Conservation (phyloP, 2,113 vertebrate genomes). For the Silurus glanis region DNA sequence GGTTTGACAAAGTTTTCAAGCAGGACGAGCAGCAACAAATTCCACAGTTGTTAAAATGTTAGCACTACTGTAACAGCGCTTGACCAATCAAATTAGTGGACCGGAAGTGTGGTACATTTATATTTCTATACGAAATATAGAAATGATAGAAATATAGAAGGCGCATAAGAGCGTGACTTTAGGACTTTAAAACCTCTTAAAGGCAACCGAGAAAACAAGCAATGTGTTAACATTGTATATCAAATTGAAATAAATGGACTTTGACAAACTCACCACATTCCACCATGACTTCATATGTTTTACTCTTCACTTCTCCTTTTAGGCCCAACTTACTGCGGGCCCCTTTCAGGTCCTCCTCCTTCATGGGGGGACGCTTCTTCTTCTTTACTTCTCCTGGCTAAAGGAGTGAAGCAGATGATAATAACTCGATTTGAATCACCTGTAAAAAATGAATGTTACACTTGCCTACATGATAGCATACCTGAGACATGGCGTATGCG, state of each 20-base stretch:
- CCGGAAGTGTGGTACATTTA: neutral
- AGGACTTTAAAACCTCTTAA: neutral
- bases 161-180: neutral
- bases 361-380: slow-evolving; percentile 92
- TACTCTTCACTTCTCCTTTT: slow-evolving; percentile 91
- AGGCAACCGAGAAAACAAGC: neutral
- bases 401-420: neutral
- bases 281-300: slow-evolving; percentile 95
- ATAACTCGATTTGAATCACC: neutral
- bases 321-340: slow-evolving; percentile 85
- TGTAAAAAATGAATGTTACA: neutral
- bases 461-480: slow-evolving; percentile 56
- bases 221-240: neutral
- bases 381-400: slow-evolving; percentile 79
- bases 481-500: slow-evolving; percentile 84
- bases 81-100: neutral
- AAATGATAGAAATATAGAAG: neutral
- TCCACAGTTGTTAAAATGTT: neutral
- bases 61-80: neutral
- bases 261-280: slow-evolving; percentile 82
- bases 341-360: slow-evolving; percentile 94
- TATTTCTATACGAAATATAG: neutral
- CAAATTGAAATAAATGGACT: neutral
- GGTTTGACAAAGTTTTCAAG: too few relatives aligned
- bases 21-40: neutral